Percentiles rank a stretch among this genome's conserved stretches.
These are phyloP conservation scores for Hozukius guyotensis DNA, from an alignment of 2,797 vertebrate species.

Conservation along the genomic window DNA sequence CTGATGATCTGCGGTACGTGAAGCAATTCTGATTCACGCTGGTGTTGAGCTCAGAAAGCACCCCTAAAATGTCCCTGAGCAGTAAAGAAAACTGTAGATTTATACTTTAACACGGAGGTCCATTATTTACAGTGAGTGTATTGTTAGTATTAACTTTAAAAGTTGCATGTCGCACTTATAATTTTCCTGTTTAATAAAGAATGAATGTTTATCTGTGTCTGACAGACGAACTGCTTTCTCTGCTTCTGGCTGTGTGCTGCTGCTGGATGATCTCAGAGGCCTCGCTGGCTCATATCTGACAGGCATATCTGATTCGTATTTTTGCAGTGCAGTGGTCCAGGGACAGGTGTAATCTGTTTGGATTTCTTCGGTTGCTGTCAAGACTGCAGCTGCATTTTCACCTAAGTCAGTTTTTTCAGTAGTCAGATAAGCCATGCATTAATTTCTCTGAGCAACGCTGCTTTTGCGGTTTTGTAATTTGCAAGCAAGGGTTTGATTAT, in stretches of 20 bases:
- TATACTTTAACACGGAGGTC: neutral
- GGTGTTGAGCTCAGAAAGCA: neutral
- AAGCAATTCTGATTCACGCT: constrained; percentile 19
- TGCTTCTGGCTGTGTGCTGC: neutral
- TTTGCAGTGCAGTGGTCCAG: constrained; percentile 37
- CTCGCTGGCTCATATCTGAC: constrained; percentile 48
- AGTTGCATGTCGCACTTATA: neutral
- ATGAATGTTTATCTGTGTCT: constrained; percentile 5
- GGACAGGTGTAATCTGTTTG: constrained; percentile 61
- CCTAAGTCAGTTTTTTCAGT: neutral
- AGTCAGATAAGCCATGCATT: constrained; percentile 3
- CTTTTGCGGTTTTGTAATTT: constrained; percentile 11
- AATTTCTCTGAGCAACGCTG: neutral
- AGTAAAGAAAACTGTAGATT: neutral
- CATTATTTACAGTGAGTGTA: neutral
- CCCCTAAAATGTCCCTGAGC: neutral
- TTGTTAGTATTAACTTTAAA: constrained; percentile 9
- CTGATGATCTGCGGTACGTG: constrained; percentile 6
- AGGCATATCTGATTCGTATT: constrained; percentile 56
- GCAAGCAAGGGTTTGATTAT: neutral
- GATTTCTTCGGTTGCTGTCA: constrained; percentile 44
- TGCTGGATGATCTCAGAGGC: constrained; percentile 47
- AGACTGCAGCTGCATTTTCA: constrained; percentile 38
- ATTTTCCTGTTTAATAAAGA: constrained; percentile 3
- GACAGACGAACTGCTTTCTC: constrained; percentile 3